Percentiles rank a stretch among this genome's conserved stretches.
phyloP scores from a whole-genome alignment of 2,113 vertebrate species.

The Cryptomyrus ogoouensis region DNA sequence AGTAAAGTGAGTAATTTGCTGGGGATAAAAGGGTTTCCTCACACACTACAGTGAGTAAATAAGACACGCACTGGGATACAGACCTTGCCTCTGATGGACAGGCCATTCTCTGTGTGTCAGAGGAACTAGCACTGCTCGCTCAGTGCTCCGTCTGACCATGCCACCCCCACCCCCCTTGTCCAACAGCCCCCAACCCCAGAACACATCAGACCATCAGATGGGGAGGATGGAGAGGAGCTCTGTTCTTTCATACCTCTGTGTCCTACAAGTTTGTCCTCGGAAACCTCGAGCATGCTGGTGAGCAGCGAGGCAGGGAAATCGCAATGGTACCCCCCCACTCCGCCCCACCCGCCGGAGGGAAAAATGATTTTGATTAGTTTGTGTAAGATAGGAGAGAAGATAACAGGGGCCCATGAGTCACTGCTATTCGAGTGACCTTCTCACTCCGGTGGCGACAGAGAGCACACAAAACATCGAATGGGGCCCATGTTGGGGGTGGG shows the following conservation, averaged over 20 bases:
- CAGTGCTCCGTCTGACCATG: neutral
- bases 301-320: neutral
- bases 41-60: neutral
- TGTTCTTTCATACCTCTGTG: neutral
- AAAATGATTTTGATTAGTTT: constrained; percentile 8
- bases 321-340: neutral
- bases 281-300: neutral
- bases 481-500: neutral
- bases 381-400: neutral
- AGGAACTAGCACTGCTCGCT: neutral
- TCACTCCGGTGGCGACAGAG: neutral
- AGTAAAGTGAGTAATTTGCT: neutral
- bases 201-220: neutral
- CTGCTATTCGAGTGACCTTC: neutral
- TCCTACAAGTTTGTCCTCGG: neutral
- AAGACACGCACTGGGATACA: neutral
- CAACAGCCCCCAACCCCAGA: neutral
- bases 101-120: neutral
- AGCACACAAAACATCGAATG: neutral
- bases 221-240: neutral
- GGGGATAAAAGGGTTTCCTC: neutral
- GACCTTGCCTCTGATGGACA: neutral
- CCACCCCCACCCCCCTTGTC: neutral
- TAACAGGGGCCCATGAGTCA: neutral
- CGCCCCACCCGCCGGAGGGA: neutral